Evolutionary conservation across 2,113 vertebrate species (phyloP), one percentile per base, ranked within the genome.

Genomic region (Odocoileus hemionus): DNA sequence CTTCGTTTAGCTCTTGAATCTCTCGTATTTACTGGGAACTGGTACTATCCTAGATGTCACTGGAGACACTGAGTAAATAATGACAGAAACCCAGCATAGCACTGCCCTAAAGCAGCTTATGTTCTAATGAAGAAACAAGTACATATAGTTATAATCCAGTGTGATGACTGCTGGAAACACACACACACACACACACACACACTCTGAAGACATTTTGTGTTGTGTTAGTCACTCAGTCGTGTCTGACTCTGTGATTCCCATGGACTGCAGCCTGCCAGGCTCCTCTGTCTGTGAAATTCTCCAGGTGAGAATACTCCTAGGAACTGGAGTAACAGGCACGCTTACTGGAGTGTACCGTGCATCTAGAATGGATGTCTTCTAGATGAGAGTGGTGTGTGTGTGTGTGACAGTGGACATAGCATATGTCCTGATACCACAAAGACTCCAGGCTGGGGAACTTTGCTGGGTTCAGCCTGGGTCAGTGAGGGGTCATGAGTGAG

Each of bases 211-310:
- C 33, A n/a, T 9, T 36, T n/a, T 19, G 61, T n/a, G 33, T 19
- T 67, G 33, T 19, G 16, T 36, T n/a, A 19, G 33, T 67, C 8
- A 0, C 16, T 67, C 64, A n/a, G 8, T n/a, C n/a, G 4, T n/a
- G 33, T 67, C 33, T 0, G 1, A 36, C 33, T n/a, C 33, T 67
- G 25, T 8, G 8, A 1, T 0, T 36, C 64, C 17, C 33, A 2
- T 19, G 33, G 16, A 67, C 64, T 67, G 8, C 2, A 33, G 30
- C 30, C n/a, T 70, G 64, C 64, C 9, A 39, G 19, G 19, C 19
- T 39, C 19, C 36, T 74, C 67, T 39, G 36, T 74, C 67, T n/a
- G 3, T 74, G 36, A 74, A 23, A 39, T 74, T 74, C 67, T 6
- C 21, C 67, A 74, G n/a, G 36, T 3, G 19, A 45, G 28, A 28